Evolutionary conservation across 1,140 invertebrate genomes (phyloP).

Genomic region (silkworm (Bombyx mori)): ASM3026992v2 NC_085131.1:1070501-1071000

Average conservation of each 20-base stretch:
- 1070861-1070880: neutral
- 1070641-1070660: constrained; percentile 51
- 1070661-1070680: constrained; percentile 67
- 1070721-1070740: neutral
- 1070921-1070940: neutral
- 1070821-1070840: neutral
- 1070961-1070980: constrained; percentile 15
- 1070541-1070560: constrained; percentile 60
- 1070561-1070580: constrained; percentile 47
- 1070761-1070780: neutral
- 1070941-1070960: constrained; percentile 15
- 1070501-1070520: constrained; percentile 31
- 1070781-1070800: neutral
- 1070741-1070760: neutral
- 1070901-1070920: too few species aligned
- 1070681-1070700: constrained; percentile 34
- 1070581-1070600: constrained; percentile 57
- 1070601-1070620: constrained; percentile 62
- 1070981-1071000: constrained; percentile 38
- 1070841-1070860: neutral
- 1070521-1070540: constrained; percentile 53
- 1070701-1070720: neutral
- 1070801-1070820: constrained; percentile 1
- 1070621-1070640: constrained; percentile 26
- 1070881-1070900: neutral